Evolutionary conservation across 2,797 vertebrate species (phyloP).

Genomic region (Varecia variegata): DNA sequence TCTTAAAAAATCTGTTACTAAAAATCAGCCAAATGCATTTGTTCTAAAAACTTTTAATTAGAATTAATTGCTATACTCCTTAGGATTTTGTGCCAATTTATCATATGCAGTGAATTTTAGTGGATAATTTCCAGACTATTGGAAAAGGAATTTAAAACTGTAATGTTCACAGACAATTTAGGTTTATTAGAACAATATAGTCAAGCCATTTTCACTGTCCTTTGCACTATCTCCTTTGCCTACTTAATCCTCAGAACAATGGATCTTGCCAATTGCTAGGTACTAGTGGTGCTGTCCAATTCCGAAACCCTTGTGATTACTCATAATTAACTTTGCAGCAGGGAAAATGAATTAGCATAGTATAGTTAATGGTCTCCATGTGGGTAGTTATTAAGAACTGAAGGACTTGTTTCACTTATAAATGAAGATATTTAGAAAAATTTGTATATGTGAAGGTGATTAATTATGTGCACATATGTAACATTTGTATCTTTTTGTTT

Average conservation of each 20-base stretch:
- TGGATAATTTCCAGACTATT: not conserved
- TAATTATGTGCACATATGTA: not conserved
- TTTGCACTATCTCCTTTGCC: not conserved
- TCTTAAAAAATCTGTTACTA: slow-evolving; percentile 29
- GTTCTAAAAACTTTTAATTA: slow-evolving; percentile 55
- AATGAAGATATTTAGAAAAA: slow-evolving; percentile 57
- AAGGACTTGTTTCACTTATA: not conserved
- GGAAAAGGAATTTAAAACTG: not conserved
- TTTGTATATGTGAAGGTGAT: not conserved
- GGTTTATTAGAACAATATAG: not conserved
- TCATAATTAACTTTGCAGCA: slow-evolving; percentile 46
- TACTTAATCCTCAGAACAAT: slow-evolving; percentile 21
- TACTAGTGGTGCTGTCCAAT: not conserved
- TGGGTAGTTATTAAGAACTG: not conserved
- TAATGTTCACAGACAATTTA: not conserved
- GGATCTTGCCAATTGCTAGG: not conserved
- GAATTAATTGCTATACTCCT: slow-evolving; percentile 19
- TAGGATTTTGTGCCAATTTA: slow-evolving; percentile 24
- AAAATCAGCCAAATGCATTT: slow-evolving; percentile 34
- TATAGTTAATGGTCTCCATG: slow-evolving; percentile 33
- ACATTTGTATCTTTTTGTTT: not conserved
- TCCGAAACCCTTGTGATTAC: slow-evolving; percentile 20
- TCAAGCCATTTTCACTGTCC: not conserved
- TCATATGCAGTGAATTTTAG: slow-evolving; percentile 36
- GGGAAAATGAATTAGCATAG: slow-evolving; percentile 50